Evolutionary conservation across 2,888 invertebrate genomes (phyloP), one percentile per base, ranked within the genome.

Genomic region (Theodoxus fluviatilis): DNA sequence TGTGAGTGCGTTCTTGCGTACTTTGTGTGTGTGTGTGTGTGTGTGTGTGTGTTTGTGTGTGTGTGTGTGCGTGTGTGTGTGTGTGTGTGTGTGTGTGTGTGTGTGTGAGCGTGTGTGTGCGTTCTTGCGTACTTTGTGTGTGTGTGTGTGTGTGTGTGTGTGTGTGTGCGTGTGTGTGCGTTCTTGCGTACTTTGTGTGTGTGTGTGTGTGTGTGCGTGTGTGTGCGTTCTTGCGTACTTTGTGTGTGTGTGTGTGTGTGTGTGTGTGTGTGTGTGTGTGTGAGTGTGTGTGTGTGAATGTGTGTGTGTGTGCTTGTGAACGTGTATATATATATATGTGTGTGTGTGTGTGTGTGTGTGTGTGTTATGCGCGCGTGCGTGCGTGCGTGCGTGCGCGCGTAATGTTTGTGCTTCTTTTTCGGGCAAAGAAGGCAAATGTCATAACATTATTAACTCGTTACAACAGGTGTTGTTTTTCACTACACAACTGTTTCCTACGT

Each of bases 221-320:
- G n/a, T n/a, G n/a, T n/a, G n/a, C n/a, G n/a, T n/a, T n/a, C n/a
- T n/a, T n/a, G n/a, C n/a, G n/a, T n/a, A n/a, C 22, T n/a, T n/a
- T 52, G 65, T 35, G 40, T 35, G 65, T 35, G 65, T 35, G 65
- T 35, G 65, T 35, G 43, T 35, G 65, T 35, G 65, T 35, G 65
- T 35, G 40, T 35, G 65, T 35, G 40, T 35, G 65, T 35, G 40
- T 22, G 43, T 35, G 40, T 35, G 65, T 35, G 65, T 35, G 38
- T 35, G 40, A 15, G 65, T n/a, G 40, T 7, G 65, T n/a, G 40
- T 22, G 25, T 4, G 37, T 4, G 28, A 12, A 28, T 25, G 64
- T 38, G 52, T 52, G 52, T 52, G 18, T 52, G 52, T 52, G 52
- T n/a, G 52, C 18, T n/a, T 52, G 52, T 52, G 52, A 6, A 25